Evolutionary conservation across 2,888 invertebrate genomes (phyloP).

Genomic region (Eristalis intricaria): DNA sequence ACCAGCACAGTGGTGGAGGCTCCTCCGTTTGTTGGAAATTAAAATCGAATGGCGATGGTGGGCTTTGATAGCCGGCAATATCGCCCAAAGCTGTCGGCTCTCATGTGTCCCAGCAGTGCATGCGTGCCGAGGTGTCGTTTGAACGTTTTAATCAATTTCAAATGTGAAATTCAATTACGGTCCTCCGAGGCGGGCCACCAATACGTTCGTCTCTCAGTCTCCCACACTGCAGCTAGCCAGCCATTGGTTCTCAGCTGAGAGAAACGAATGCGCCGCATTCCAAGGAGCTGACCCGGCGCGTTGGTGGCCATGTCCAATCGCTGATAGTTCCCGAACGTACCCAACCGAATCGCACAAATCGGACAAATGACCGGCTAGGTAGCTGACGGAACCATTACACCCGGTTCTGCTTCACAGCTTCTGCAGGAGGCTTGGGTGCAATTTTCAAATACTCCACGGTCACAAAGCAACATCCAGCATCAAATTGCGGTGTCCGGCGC

Average conservation of each 20-base stretch:
- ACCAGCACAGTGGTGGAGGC: neutral
- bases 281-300: slow-evolving; percentile 47
- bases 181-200: neutral
- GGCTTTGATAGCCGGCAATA: slow-evolving; percentile 58
- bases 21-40: slow-evolving; percentile 59
- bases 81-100: slow-evolving; percentile 48
- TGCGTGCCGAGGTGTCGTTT: slow-evolving; percentile 67
- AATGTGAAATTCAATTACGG: slow-evolving; percentile 66
- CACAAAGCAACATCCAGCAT: slow-evolving; percentile 20
- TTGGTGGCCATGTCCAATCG: slow-evolving; percentile 65
- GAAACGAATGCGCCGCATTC: neutral
- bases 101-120: slow-evolving; percentile 32
- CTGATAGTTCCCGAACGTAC: slow-evolving; percentile 44
- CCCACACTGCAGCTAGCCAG: neutral
- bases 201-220: neutral
- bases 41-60: slow-evolving; percentile 71
- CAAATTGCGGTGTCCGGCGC: slow-evolving; percentile 46
- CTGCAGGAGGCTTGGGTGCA: slow-evolving; percentile 67
- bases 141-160: slow-evolving; percentile 67
- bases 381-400: slow-evolving; percentile 64
- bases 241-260: neutral
- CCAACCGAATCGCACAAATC: slow-evolving; percentile 26
- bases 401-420: slow-evolving; percentile 70
- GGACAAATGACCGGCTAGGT: slow-evolving; percentile 41
- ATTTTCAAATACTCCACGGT: slow-evolving; percentile 72